Percentiles rank a stretch among this genome's conserved stretches.
Evolutionary conservation across 2,888 invertebrate species (phyloP).

Genomic region (Himalopsyche anomala): DNA sequence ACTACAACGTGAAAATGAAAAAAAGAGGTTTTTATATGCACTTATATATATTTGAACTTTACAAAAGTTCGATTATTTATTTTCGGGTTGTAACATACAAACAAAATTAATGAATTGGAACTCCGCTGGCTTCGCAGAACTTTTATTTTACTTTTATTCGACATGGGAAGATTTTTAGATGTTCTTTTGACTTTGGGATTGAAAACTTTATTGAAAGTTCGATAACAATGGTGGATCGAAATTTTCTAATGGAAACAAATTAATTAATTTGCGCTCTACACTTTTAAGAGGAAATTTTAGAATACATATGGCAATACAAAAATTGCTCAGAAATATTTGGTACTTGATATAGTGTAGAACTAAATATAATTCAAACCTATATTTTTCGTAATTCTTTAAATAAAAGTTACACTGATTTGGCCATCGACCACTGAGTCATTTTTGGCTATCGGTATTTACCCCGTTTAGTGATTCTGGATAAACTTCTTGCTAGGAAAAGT

Average conservation of each 20-base stretch:
- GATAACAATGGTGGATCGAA: constrained; percentile 1
- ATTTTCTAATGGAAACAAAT: constrained; percentile 24
- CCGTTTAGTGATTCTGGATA: no score
- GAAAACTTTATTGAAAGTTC: background rate
- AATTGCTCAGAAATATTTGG: no score
- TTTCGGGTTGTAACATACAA: constrained; percentile 11
- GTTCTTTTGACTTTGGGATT: constrained; percentile 33
- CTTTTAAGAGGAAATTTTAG: background rate
- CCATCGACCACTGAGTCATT: no score
- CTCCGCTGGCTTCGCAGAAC: constrained; percentile 15
- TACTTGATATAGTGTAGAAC: background rate
- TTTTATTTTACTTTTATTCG: constrained; percentile 20
- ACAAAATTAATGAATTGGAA: constrained; percentile 38
- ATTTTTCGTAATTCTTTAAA: no score
- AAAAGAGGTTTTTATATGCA: background rate
- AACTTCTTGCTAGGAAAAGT: no score
- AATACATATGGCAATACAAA: background rate
- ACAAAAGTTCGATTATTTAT: constrained; percentile 24
- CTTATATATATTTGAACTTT: background rate
- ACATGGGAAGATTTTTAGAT: background rate
- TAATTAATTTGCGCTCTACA: constrained; percentile 1
- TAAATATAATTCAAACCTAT: background rate
- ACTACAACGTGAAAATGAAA: background rate
- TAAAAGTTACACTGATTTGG: no score
- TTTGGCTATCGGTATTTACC: no score